Evolutionary conservation across 2,797 vertebrate genomes (phyloP), one percentile per base, ranked within the genome.

Genomic region (Anableps anableps): DNA sequence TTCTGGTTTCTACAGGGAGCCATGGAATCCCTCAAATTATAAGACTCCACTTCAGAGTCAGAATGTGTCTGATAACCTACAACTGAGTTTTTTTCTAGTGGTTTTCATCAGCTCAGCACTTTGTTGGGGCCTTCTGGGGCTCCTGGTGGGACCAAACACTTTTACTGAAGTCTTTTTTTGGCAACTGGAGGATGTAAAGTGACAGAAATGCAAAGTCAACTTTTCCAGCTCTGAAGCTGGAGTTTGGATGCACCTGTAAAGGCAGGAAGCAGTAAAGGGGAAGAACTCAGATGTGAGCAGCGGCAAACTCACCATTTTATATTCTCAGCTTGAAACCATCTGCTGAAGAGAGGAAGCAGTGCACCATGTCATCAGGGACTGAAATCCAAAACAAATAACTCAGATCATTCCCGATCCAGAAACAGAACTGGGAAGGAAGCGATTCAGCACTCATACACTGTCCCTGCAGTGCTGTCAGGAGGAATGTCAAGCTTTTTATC

Each of bases 381-480:
- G 0, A 2, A 34, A 43, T 79, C 81, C 88, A 86, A 74, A 85
- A 78, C 78, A 82, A 86, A 90, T 78, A 77, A 62, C 78, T 83
- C 80, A 71, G 81, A 74, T 88, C 83, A 75, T 84, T 78, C 36
- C 60, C 3, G 43, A 84, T 83, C 45, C 78, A 81, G 43, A 86
- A 80, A 88, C 13, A 53, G 82, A 89, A 68, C 85, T 62, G 43
- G 89, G 83, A 86, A 88, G 88, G 87, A 90, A 91, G 80, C 72
- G 80, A 89, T 91, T 89, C 80, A 90, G 82, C 83, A 21, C 80
- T 43, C 4, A 23, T 13, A 21, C 21, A n/a, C 36, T 11, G 9
- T 45, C 38, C 64, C 70, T 17, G 31, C 6, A 10, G 60, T 71
- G 72, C 41, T 70, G 51, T 75, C 14, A 58, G 78, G 66, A 76